Conservation (phyloP, 2,113 vertebrate genomes). For the Cairina moschata region DNA sequence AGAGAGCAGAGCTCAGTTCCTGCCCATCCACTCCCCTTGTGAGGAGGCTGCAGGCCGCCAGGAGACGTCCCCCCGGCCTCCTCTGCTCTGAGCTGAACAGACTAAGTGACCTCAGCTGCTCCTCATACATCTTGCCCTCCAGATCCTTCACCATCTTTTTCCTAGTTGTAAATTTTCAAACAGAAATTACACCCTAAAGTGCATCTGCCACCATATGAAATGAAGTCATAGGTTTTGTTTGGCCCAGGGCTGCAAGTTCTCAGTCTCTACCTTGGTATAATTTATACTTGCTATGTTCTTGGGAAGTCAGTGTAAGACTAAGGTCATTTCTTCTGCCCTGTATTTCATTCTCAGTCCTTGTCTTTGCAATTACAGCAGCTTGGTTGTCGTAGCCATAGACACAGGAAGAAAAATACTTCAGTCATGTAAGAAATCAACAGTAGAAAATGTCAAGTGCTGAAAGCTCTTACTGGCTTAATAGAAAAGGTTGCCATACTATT, state of each 20-base stretch:
- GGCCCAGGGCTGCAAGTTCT: background rate
- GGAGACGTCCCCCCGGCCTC: no score
- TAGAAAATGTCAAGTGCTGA: background rate
- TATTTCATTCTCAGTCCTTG: background rate
- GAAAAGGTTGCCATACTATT: background rate
- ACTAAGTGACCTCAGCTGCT: no score
- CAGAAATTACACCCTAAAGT: background rate
- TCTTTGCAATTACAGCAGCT: background rate
- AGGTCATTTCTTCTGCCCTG: background rate
- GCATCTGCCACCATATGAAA: background rate
- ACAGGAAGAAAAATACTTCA: background rate
- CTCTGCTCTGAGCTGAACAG: no score
- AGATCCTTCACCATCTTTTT: no score
- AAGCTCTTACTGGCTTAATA: background rate
- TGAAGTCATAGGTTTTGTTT: background rate
- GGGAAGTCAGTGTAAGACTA: background rate
- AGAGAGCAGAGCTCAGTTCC: no score
- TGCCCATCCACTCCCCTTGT: no score
- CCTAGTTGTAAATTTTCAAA: background rate
- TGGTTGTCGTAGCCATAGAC: background rate
- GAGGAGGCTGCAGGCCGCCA: no score
- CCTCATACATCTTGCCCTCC: no score
- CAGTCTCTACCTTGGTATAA: background rate
- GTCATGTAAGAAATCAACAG: background rate
- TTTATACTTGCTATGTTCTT: background rate